These are phyloP conservation scores for Pseudopodoces humilis DNA, from an alignment of 2,113 vertebrate genomes.

Conservation along the genomic window DNA sequence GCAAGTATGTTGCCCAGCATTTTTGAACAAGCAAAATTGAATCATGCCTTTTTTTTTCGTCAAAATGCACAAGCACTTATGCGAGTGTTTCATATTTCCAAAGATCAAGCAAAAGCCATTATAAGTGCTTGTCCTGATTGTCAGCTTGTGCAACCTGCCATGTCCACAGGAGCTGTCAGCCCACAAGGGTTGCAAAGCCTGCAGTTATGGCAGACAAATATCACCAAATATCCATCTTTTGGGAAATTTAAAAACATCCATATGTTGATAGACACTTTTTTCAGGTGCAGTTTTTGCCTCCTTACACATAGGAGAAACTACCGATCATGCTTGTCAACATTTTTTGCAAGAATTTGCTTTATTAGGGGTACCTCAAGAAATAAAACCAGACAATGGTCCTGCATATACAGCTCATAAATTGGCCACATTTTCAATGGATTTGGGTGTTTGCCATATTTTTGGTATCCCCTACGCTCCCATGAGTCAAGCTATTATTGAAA, in stretches of 20 bases:
- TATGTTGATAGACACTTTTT: neutral
- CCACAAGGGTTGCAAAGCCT: neutral
- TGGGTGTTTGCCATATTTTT: too few relatives aligned
- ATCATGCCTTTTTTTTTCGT: neutral
- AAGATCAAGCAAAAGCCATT: neutral
- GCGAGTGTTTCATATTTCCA: neutral
- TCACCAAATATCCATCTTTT: neutral
- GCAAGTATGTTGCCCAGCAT: neutral
- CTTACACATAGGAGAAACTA: too few relatives aligned
- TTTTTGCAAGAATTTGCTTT: too few relatives aligned
- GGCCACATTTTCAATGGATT: too few relatives aligned
- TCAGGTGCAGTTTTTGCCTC: neutral
- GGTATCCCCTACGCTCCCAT: too few relatives aligned
- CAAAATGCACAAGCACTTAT: neutral
- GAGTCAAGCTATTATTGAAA: too few relatives aligned
- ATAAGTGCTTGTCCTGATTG: neutral
- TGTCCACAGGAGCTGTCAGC: neutral
- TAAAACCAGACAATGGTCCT: neutral
- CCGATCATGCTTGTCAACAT: too few relatives aligned
- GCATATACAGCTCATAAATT: too few relatives aligned
- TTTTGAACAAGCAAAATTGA: neutral
- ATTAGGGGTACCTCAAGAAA: too few relatives aligned
- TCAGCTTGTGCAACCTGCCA: neutral
- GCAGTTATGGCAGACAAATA: neutral
- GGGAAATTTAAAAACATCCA: too few relatives aligned